Evolutionary conservation across 2,113 vertebrate genomes (phyloP).

Genomic region (Sakesphorus luctuosus): DNA sequence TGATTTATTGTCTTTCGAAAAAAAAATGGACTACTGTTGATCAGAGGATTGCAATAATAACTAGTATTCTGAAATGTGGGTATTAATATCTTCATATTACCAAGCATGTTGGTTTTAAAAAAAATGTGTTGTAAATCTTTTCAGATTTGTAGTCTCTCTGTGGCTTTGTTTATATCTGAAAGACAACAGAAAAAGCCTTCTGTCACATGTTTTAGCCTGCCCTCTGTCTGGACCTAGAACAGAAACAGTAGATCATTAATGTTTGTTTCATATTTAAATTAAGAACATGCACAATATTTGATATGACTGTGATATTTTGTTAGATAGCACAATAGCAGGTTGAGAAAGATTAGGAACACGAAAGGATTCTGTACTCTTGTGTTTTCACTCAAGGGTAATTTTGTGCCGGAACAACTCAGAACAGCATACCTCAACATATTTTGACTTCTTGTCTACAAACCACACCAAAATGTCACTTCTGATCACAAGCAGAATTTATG

Average conservation of each 20-base stretch:
- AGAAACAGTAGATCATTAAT: not conserved
- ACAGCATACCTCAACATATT: not conserved
- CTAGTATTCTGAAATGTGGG: not conserved
- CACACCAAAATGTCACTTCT: not conserved
- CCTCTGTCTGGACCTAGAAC: not conserved
- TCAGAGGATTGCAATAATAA: not conserved
- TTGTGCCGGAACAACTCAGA: not conserved
- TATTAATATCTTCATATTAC: not conserved
- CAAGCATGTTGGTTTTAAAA: not conserved
- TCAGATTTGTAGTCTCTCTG: not conserved
- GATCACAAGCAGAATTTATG: not conserved
- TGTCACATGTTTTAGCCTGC: not conserved
- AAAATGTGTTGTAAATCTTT: not conserved
- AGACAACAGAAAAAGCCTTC: not conserved
- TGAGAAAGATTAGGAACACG: constrained; percentile 2
- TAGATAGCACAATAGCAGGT: not conserved
- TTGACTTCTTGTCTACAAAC: not conserved
- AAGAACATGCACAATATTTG: not conserved
- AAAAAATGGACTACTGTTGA: not conserved
- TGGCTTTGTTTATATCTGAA: not conserved
- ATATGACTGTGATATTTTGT: not conserved
- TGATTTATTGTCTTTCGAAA: not conserved
- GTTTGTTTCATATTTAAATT: not conserved
- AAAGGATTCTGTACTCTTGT: not conserved
- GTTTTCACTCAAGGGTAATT: constrained; percentile 5